Conservation (phyloP, 2,888 invertebrate species). For the Nephrotoma appendiculata region DNA sequence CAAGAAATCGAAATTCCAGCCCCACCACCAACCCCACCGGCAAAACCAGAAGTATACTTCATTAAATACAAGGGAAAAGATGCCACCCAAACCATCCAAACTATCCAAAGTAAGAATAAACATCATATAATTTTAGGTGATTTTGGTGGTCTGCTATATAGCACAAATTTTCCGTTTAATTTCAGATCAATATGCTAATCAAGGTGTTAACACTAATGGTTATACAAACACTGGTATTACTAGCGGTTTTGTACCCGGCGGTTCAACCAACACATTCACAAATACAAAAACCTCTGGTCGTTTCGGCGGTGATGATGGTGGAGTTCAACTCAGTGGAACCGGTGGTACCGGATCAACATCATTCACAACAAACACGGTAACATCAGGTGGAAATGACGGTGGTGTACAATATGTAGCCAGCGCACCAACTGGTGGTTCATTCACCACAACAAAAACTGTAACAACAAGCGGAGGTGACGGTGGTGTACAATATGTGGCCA, state of each 20-base stretch:
- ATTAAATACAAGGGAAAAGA: conserved; percentile 5
- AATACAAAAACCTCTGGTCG: background rate
- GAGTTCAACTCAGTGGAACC: background rate
- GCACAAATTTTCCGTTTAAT: background rate
- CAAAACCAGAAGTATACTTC: conserved; percentile 17
- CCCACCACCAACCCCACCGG: conserved; percentile 23
- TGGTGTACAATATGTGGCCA: background rate
- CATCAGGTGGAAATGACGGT: background rate
- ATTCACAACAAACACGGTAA: background rate
- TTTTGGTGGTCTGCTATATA: background rate
- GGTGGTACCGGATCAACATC: background rate
- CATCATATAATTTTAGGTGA: background rate
- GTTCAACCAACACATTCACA: background rate
- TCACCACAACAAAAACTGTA: background rate
- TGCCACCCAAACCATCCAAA: background rate
- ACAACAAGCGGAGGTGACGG: background rate
- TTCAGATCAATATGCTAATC: background rate
- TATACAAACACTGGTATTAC: background rate
- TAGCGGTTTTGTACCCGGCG: background rate
- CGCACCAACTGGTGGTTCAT: background rate
- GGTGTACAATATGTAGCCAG: background rate
- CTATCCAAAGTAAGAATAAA: background rate
- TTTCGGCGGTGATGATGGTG: background rate
- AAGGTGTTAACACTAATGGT: background rate
- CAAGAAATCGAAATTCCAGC: conserved; percentile 24